Percentiles rank a stretch among this genome's conserved stretches.
phyloP scores from a whole-genome alignment of 1,140 invertebrate species.

The Wiebesia pumilae region DNA sequence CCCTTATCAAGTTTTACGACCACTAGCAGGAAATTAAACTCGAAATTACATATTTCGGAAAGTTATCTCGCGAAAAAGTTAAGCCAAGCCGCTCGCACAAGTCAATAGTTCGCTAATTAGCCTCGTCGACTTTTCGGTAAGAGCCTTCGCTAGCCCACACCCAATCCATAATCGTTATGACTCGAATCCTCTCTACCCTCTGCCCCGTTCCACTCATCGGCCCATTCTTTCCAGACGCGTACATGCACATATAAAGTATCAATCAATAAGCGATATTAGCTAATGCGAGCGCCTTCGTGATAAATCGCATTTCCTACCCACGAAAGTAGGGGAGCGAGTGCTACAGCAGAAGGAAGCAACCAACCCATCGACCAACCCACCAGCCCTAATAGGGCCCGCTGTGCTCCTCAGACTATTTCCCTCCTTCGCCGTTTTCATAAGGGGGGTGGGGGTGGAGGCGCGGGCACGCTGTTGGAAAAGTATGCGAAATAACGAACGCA shows the following conservation, averaged over 20 bases:
- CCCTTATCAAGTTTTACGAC: background rate
- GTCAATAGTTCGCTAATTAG: constrained; percentile 37
- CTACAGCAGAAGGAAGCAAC: background rate
- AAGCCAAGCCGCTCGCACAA: constrained; percentile 1
- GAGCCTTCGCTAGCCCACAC: background rate
- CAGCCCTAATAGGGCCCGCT: background rate
- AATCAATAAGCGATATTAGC: constrained; percentile 38
- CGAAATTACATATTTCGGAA: background rate
- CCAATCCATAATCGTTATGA: constrained; percentile 17
- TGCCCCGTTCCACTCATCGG: too few species aligned
- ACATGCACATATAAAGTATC: constrained; percentile 20
- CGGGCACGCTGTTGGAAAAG: too few species aligned
- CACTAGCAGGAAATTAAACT: background rate
- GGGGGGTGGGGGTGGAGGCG: too few species aligned
- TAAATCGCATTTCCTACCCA: constrained; percentile 8
- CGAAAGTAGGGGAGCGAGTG: too few species aligned
- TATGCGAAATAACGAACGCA: too few species aligned
- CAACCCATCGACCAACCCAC: background rate
- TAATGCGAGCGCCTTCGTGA: constrained; percentile 10
- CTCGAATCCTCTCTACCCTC: background rate
- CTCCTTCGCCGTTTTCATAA: too few species aligned
- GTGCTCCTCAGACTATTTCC: too few species aligned
- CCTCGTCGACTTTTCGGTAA: constrained; percentile 17
- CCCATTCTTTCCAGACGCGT: background rate
- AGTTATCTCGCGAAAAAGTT: constrained; percentile 12